These are phyloP conservation scores for Pogona vitticeps DNA, from an alignment of 2,113 vertebrate species.

Conservation along the genomic window DNA sequence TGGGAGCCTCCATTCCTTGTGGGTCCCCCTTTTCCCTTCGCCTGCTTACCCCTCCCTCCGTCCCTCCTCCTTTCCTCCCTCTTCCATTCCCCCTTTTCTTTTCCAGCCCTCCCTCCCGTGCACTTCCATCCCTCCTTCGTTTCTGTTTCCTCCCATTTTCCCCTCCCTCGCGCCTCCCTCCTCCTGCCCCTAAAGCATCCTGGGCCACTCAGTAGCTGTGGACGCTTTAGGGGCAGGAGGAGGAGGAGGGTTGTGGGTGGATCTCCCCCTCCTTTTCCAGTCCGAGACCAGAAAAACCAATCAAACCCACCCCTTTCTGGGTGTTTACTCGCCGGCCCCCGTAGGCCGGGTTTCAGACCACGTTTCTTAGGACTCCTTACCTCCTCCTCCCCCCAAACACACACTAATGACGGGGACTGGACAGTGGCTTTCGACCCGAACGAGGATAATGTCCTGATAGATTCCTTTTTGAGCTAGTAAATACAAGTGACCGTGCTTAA, in stretches of 20 bases:
- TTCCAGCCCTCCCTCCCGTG: constrained; percentile 57
- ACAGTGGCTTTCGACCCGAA: constrained; percentile 46
- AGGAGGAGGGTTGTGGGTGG: constrained; percentile 53
- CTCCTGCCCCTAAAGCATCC: constrained; percentile 81
- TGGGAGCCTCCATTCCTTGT: constrained; percentile 41
- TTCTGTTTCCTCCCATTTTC: constrained; percentile 70
- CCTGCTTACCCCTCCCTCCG: constrained; percentile 61
- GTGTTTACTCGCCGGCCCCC: constrained; percentile 81
- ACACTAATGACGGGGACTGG: constrained; percentile 47
- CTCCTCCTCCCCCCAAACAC: neutral
- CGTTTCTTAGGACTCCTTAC: constrained; percentile 73
- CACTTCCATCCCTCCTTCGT: constrained; percentile 78
- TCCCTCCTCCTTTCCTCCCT: constrained; percentile 82
- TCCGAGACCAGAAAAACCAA: constrained; percentile 76
- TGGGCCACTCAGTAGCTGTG: constrained; percentile 64
- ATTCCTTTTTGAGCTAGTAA: constrained; percentile 53
- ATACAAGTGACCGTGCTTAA: constrained; percentile 55
- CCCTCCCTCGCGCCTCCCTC: constrained; percentile 76
- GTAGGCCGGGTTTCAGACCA: constrained; percentile 85
- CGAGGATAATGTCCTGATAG: constrained; percentile 16
- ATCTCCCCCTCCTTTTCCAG: constrained; percentile 73
- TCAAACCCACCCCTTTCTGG: constrained; percentile 79
- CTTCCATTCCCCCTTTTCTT: constrained; percentile 56
- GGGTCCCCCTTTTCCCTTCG: constrained; percentile 6
- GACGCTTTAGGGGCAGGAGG: constrained; percentile 81